These are phyloP conservation scores for Ganaspis sp. DNA, from an alignment of 1,140 invertebrate species.

Conservation along the genomic window DNA sequence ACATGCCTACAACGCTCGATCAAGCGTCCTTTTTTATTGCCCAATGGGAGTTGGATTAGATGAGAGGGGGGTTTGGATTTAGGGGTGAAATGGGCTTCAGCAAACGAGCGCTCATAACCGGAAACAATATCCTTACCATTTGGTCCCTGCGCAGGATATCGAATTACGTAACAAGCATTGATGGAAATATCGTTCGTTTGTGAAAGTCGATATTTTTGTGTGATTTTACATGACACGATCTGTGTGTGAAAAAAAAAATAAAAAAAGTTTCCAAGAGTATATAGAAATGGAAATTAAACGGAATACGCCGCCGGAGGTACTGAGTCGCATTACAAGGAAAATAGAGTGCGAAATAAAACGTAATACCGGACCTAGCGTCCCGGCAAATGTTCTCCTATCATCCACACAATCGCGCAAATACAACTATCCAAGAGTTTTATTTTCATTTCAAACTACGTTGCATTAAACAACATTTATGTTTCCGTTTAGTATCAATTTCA, in stretches of 20 bases:
- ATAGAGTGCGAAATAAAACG: constrained; percentile 30
- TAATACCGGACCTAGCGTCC: constrained; percentile 28
- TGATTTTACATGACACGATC: constrained; percentile 19
- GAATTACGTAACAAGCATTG: constrained; percentile 7
- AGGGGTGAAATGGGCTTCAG: neutral
- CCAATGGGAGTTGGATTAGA: neutral
- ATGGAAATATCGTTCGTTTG: constrained; percentile 18
- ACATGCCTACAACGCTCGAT: constrained; percentile 21
- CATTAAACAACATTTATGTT: neutral
- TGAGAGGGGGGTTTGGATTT: neutral
- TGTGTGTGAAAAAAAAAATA: neutral
- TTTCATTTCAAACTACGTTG: neutral
- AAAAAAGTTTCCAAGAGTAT: constrained; percentile 1
- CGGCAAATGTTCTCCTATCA: constrained; percentile 13
- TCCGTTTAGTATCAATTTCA: neutral
- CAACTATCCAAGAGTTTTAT: neutral
- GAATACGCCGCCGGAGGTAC: constrained; percentile 8
- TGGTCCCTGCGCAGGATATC: neutral
- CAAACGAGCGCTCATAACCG: constrained; percentile 31
- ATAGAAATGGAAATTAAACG: constrained; percentile 30
- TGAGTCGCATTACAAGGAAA: constrained; percentile 17
- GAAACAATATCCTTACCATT: constrained; percentile 19
- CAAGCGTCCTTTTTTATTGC: constrained; percentile 11
- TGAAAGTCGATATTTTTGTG: constrained; percentile 14
- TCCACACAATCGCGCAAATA: constrained; percentile 19